phyloP scores from a whole-genome alignment of 1,140 invertebrate genomes.

The Gonioctena quinquepunctata region DNA sequence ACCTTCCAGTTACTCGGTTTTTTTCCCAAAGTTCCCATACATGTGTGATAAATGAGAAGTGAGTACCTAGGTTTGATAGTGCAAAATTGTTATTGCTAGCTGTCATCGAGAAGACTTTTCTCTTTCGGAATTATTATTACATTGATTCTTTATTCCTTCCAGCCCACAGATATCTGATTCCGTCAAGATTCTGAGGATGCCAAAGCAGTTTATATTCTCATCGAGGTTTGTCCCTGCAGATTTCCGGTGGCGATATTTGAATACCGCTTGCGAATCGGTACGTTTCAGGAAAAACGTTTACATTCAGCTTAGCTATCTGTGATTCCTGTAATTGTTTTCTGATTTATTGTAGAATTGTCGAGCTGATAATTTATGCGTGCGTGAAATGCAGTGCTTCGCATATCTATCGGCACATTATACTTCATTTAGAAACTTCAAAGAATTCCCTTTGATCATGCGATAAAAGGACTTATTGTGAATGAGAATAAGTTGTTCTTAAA shows the following conservation, averaged over 20 bases:
- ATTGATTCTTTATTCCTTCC: no score
- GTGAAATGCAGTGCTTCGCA: background rate
- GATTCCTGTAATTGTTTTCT: constrained; percentile 13
- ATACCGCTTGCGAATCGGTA: background rate
- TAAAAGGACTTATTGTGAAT: no score
- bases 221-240: background rate
- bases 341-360: constrained; percentile 1
- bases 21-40: no score
- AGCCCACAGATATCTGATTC: no score
- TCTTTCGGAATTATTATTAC: no score
- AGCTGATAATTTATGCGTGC: constrained; percentile 8
- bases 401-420: background rate
- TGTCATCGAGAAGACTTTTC: no score
- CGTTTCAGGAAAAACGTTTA: constrained; percentile 5
- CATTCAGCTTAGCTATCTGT: background rate
- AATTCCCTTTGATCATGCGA: background rate
- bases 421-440: background rate
- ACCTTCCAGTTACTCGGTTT: no score
- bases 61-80: no score
- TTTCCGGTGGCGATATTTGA: background rate
- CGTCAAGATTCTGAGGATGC: background rate
- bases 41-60: no score
- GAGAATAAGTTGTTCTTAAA: no score
- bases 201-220: background rate
- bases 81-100: no score